Conservation (phyloP, 2,113 vertebrate species). For the Eurypyga helias region DNA sequence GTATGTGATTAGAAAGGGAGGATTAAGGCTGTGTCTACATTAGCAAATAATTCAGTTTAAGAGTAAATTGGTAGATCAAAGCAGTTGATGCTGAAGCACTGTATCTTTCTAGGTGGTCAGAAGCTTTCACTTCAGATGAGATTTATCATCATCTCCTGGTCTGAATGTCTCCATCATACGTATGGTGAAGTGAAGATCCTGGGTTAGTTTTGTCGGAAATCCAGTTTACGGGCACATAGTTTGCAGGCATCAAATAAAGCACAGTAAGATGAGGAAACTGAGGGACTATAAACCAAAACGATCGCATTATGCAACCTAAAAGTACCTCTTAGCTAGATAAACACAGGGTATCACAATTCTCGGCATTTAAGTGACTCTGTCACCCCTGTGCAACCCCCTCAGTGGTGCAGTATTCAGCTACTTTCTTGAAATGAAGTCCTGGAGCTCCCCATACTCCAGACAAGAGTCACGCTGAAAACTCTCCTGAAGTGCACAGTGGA, state of each 20-base stretch:
- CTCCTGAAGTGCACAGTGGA: accelerated
- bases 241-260: neutral
- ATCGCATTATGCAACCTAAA: neutral
- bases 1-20: neutral
- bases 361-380: neutral
- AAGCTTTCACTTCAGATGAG: neutral
- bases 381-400: neutral
- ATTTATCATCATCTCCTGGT: neutral
- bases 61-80: neutral
- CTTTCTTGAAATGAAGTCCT: neutral
- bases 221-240: neutral
- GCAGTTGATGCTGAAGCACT: neutral
- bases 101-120: neutral
- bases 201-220: neutral
- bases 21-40: neutral
- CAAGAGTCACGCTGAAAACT: neutral
- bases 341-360: neutral
- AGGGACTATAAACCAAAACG: neutral
- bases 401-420: neutral
- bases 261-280: neutral
- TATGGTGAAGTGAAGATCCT: neutral
- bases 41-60: conserved; percentile 12
- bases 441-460: neutral
- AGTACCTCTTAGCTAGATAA: neutral
- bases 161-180: neutral